These are phyloP conservation scores for Psophia crepitans DNA, from an alignment of 2,113 vertebrate species.

Conservation along the genomic window DNA sequence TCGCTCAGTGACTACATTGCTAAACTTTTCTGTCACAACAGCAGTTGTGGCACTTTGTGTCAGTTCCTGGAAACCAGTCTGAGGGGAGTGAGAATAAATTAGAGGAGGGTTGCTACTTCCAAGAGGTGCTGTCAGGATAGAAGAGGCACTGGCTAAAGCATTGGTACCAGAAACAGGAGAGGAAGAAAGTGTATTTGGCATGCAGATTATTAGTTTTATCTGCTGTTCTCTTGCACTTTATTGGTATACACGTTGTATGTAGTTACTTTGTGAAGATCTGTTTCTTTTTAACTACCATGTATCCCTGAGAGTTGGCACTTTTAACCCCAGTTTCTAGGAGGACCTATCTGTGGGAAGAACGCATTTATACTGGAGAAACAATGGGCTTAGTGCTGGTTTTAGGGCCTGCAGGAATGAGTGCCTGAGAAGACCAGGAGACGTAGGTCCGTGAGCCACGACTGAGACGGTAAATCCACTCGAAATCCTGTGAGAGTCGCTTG, in stretches of 20 bases:
- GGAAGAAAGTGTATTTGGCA: not conserved
- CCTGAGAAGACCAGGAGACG: not conserved
- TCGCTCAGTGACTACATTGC: not conserved
- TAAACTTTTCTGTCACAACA: not conserved
- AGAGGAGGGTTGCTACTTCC: not conserved
- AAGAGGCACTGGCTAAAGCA: not conserved
- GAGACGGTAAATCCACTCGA: not conserved
- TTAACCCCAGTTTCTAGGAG: not conserved
- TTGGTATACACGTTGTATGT: not conserved
- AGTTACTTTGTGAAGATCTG: not conserved
- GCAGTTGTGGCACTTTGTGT: not conserved
- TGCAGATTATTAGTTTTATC: not conserved
- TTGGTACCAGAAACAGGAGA: not conserved
- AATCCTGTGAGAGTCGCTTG: not conserved
- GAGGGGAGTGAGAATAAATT: not conserved
- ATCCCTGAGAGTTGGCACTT: not conserved
- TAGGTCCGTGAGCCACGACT: fast-evolving
- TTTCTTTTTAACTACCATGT: not conserved
- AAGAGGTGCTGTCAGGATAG: not conserved
- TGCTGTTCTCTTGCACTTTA: not conserved
- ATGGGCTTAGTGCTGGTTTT: not conserved
- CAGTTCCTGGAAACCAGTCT: not conserved
- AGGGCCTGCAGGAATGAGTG: not conserved
- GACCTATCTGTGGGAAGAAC: not conserved
- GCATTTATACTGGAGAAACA: not conserved